Percentiles rank a stretch among this genome's conserved stretches.
These are phyloP conservation scores for Tetraodon nigroviridis DNA, from an alignment of 2,113 vertebrate genomes.

Conservation along the genomic window DNA sequence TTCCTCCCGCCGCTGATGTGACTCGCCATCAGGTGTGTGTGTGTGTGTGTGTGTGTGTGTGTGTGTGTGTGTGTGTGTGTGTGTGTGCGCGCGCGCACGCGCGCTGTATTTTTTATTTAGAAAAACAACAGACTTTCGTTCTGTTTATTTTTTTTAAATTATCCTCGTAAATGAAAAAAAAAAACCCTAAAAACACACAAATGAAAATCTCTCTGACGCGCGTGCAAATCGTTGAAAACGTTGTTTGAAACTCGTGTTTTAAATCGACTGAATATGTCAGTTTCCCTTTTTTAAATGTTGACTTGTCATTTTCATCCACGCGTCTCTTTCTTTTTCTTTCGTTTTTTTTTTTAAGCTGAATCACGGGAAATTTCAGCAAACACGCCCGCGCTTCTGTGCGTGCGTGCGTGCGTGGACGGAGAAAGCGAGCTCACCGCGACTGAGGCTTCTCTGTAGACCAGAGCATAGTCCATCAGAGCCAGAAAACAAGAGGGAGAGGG, in stretches of 20 bases:
- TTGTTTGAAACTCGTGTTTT: too few relatives aligned
- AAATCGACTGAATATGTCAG: too few relatives aligned
- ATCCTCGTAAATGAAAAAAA: too few relatives aligned
- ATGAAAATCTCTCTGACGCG: too few relatives aligned
- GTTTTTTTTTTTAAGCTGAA: constrained; percentile 51
- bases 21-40: neutral
- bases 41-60: constrained; percentile 3
- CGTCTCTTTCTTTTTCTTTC: constrained; percentile 31
- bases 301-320: too few relatives aligned
- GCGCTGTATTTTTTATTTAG: neutral
- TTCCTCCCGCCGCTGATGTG: too few relatives aligned
- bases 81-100: neutral
- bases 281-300: too few relatives aligned
- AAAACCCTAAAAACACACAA: too few relatives aligned
- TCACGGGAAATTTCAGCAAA: constrained; percentile 38
- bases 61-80: neutral
- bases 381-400: neutral
- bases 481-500: constrained; percentile 46
- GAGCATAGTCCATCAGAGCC: constrained; percentile 43
- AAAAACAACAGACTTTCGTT: neutral
- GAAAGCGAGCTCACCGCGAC: constrained; percentile 39
- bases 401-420: neutral
- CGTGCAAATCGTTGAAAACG: too few relatives aligned
- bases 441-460: constrained; percentile 44
- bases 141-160: neutral